Evolutionary conservation across 2,797 vertebrate genomes (phyloP), one percentile per base, ranked within the genome.

Genomic region (Pseudomugil gertrudae): DNA sequence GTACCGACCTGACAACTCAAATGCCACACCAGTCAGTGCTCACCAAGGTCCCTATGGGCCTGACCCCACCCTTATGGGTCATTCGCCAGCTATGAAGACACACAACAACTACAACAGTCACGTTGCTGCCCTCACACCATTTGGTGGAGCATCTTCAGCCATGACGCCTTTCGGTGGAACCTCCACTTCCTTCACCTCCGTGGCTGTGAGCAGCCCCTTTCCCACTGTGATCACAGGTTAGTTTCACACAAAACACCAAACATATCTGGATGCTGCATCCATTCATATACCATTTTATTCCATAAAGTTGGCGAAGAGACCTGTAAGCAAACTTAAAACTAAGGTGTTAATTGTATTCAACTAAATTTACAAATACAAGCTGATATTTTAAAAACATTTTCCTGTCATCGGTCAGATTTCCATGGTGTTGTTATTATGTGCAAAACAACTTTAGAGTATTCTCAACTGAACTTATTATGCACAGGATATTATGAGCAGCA

Each of bases 101-200:
- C 92, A 95, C 71, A 90, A 94, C 71, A 94, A 93, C 91, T 97
- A 96, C 87, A 96, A 94, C 89, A 97, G 90, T 81, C 95, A 96
- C 74, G 88, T 94, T 6, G 92, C 95, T 26, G 85, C 57, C 21
- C 89, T 94, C 63, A 91, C 93, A 0, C 93, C 92, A 0, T 94
- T 94, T 5, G 94, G 93, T 0, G 93, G 93, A 13, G 90, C 92
- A 1, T 89, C 92, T 3, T 89, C 92, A 0, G 8, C 87, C 76
- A 96, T 98, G 90, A 95, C 97, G 26, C 97, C 96, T 5, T 99
- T 99, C 53, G 96, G 97, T 35, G 97, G 97, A 56, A 93, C 96
- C 33, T 95, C 96, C 67, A 95, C 96, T 45, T 93, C 93, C 40
- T 96, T 96, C 43, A 95, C 96, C 78, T 92, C 96, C 8, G 92